phyloP scores from a whole-genome alignment of 2,113 vertebrate genomes.

The Sorex fumeus region DNA sequence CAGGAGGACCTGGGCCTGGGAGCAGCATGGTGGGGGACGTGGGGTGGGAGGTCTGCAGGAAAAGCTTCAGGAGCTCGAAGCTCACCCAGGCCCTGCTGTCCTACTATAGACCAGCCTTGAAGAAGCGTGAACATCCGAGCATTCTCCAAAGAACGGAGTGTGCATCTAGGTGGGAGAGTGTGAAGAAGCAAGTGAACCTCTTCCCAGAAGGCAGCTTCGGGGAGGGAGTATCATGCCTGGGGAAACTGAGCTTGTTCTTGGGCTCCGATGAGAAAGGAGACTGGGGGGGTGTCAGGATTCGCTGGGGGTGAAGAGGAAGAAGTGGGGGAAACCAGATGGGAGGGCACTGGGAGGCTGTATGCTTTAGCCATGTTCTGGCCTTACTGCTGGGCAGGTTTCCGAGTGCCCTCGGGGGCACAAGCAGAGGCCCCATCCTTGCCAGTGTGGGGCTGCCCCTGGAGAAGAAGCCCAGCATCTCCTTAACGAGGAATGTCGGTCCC shows the following conservation, averaged over 20 bases:
- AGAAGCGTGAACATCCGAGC: background rate
- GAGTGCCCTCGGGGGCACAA: conserved; percentile 34
- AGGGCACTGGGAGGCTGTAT: background rate
- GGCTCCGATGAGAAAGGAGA: background rate
- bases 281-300: rapidly evolving
- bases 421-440: rapidly evolving
- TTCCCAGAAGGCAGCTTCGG: background rate
- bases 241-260: background rate
- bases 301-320: background rate
- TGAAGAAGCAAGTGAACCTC: background rate
- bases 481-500: conserved; percentile 75
- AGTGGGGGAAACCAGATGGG: background rate
- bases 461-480: conserved; percentile 53
- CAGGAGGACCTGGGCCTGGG: background rate
- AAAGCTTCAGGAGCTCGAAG: background rate
- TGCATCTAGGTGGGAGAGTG: background rate
- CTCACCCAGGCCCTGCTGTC: background rate
- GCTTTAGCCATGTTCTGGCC: background rate
- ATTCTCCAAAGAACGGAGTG: background rate
- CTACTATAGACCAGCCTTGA: background rate
- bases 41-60: background rate
- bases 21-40: background rate
- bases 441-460: conserved; percentile 16
- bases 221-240: background rate
- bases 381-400: background rate